These are phyloP conservation scores for Epirrhoe alternata DNA, from an alignment of 2,888 invertebrate species.

Conservation along the genomic window DNA sequence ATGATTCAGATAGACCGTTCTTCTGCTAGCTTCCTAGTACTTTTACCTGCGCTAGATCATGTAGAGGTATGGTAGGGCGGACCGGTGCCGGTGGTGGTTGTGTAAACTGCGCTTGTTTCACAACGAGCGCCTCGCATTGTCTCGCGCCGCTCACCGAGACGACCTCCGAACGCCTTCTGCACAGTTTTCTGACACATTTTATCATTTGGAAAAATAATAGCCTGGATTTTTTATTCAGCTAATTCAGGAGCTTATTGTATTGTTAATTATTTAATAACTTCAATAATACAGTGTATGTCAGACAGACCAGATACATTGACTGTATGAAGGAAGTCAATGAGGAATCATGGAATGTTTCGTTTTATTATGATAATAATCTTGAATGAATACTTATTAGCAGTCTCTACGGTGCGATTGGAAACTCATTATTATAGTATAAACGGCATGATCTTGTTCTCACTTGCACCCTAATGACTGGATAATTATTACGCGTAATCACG, in stretches of 20 bases:
- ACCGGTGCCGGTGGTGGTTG: constrained; percentile 56
- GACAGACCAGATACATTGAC: constrained; percentile 1
- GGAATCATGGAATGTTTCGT: background rate
- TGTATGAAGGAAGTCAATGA: background rate
- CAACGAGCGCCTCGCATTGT: constrained; percentile 82
- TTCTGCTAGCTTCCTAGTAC: constrained; percentile 45
- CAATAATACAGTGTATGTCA: background rate
- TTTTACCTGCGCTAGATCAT: constrained; percentile 54
- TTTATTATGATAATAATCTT: constrained; percentile 8
- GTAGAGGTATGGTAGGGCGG: constrained; percentile 61
- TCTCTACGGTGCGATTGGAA: constrained; percentile 2
- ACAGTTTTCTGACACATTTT: constrained; percentile 69
- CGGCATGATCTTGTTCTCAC: constrained; percentile 53
- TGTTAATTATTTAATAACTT: background rate
- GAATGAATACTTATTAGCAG: constrained; percentile 17
- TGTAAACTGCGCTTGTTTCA: constrained; percentile 79
- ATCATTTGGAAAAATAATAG: constrained; percentile 41
- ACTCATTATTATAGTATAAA: constrained; percentile 17
- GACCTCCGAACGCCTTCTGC: constrained; percentile 70
- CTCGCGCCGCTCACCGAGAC: constrained; percentile 82
- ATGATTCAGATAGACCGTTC: constrained; percentile 39
- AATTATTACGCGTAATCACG: constrained; percentile 24
- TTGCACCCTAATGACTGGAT: constrained; percentile 34
- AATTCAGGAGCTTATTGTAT: background rate
- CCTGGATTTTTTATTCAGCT: constrained; percentile 41